phyloP scores from a whole-genome alignment of 2,113 vertebrate species.

The Xenopus borealis region DNA sequence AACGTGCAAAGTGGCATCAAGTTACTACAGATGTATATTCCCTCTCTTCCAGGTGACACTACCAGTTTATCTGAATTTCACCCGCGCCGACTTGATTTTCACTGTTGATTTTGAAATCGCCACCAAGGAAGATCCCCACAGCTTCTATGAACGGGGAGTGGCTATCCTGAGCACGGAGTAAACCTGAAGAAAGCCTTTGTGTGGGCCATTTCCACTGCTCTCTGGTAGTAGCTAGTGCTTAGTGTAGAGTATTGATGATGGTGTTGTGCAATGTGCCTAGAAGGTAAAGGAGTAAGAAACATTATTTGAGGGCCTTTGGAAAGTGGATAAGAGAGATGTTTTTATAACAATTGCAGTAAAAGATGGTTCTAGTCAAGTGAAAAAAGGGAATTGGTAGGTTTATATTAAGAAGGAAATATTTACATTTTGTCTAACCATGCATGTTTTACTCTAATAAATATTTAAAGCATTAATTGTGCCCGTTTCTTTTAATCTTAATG shows the following conservation, averaged over 20 bases:
- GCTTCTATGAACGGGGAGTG: constrained; percentile 95
- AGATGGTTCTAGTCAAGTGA: neutral
- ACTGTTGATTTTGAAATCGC: constrained; percentile 96
- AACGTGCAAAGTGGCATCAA: too few relatives aligned
- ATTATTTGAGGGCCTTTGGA: neutral
- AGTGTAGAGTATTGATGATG: constrained; percentile 23
- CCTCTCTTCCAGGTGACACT: constrained; percentile 78
- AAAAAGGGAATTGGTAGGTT: neutral
- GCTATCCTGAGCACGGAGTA: constrained; percentile 93
- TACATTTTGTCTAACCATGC: neutral
- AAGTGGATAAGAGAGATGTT: neutral
- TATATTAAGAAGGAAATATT: neutral
- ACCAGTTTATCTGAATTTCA: constrained; percentile 97
- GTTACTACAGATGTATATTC: neutral
- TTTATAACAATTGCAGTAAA: neutral
- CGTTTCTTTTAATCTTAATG: neutral
- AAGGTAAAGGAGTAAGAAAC: neutral
- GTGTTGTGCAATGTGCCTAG: neutral
- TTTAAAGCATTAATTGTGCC: neutral
- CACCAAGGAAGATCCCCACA: constrained; percentile 91
- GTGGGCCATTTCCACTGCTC: neutral
- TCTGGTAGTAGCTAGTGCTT: constrained; percentile 29
- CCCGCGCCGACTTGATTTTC: constrained; percentile 93
- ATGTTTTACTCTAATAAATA: constrained; percentile 3
- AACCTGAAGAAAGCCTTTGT: constrained; percentile 10